Base-by-base conservation (phyloP, 1,140 invertebrate genomes). In the Riptortus pedestris region DNA sequence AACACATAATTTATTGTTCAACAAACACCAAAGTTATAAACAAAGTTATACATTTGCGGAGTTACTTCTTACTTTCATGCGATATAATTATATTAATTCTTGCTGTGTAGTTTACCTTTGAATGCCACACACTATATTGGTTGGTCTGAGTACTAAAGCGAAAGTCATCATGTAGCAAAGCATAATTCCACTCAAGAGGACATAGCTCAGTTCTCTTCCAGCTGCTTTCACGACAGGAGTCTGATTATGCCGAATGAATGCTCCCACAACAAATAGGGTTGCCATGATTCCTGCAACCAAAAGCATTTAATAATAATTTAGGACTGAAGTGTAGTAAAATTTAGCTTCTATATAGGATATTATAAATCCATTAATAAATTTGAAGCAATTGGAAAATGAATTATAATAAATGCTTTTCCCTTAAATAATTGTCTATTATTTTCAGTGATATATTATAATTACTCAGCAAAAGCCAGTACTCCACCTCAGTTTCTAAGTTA, bases 151-250 rank as follows among this genome's bases (percentile, higher is more conserved):
- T 3, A 94, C 84, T 12, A 95, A 78, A 0, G 86, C 81, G 72
- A 92, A 93, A 3, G 91, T 93, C 63, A 94, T 85, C 52, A 85
- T 80, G 76, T 93, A 96, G 76, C 92, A 94, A 73, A 93, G 81
- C 51, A 94, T 80, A 67, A 95, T 90, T 3, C 91, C 93, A 22
- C 80, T 82, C n/a, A 96, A 77, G 45, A 96, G 80, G 2, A 95
- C 85, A 72, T 89, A 92, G 66, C 87, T 91, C 38, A 96, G 78
- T 76, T 96, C 93, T 62, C 91, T 79, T 2, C 91, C 91, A 7
- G 90, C 90, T 0, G 92, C 92, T 66, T 91, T 83, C 31, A 96
- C 92, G 27, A 96, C 87, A 0, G 91, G 91, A 0, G 91, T 93
- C 66, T 90, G 82, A 70, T 88, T 86, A 73, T 90, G 83, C 59